Base-by-base conservation (phyloP, 1,140 invertebrate species). In the Papilio aristodemus region DNA sequence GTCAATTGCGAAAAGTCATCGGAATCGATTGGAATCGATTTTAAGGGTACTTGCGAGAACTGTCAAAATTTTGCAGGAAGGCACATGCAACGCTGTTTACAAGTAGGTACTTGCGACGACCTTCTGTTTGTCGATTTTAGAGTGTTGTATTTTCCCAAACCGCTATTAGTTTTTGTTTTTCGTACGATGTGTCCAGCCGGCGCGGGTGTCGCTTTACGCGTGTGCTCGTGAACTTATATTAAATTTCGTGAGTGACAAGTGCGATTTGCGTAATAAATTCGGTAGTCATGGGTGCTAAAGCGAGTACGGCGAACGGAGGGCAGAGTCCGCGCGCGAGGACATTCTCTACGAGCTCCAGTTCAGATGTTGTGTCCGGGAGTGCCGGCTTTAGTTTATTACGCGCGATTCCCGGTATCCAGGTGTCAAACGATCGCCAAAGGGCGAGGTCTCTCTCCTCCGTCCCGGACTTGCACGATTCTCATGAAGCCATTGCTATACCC, bases 371-470 rank as follows among this genome's bases (percentile, higher is more conserved):
- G 70, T 92, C 94, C 70, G 88, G 89, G 38, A 89, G 92, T 11
- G 93, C 94, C 78, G 95, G 95, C 37, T 96, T 96, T 77, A 95
- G 95, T 74, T 92, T 96, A 76, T 90, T 96, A 74, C 93, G 95
- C 46, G 95, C 95, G 19, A 91, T 96, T 72, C 95, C 95, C 19
- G 95, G 95, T 54, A 94, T 95, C 62, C 93, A 95, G 81, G 93
- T 95, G 72, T 93, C 94, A 14, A 94, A 94, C 76, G 95, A 95
- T 77, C 92, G 96, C 78, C 96, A 97, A 84, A 91, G 96, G 70
- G 96, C 96, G 14, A 93, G 96, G 70, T 97, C 96, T 17, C 87
- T 97, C 69, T 97, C 96, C 59, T 96, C 95, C 71, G 96, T 97
- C 70, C 95, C 96, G 2, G 96, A 97, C 84, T 91, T 95, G 46